Evolutionary conservation across 2,888 invertebrate species (phyloP), one percentile per base, ranked within the genome.

Genomic region (Amphipoea lucens): DNA sequence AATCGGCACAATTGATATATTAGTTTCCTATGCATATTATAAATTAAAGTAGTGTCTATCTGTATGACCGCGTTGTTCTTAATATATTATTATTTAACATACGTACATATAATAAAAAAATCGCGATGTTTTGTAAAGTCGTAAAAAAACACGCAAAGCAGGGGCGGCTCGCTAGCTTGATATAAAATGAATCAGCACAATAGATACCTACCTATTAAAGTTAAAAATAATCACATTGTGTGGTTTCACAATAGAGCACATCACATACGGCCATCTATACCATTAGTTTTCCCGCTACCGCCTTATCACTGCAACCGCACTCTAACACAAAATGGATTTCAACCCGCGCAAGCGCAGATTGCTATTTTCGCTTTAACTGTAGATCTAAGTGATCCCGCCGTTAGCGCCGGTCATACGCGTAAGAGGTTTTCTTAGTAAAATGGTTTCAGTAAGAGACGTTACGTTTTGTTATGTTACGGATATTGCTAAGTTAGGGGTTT

Each of bases 291-390:
- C 72, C 74, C 76, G 86, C 86, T 79, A 65, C 12, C 73, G 51
- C 70, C 54, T 11, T 73, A 69, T 42, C 77, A 87, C 69, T 68
- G 74, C 70, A 74, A 81, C 78, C 84, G 48, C 79, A 84, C 42
- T 23, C 90, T 88, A 86, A 89, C 78, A 88, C 89, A 89, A 92
- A 92, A 92, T 93, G 86, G 89, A 92, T 91, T 91, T 92, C 91
- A 89, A 89, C 88, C 80, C 78, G 83, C 87, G 78, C 88, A 71
- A 76, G 84, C 81, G 86, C 80, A 89, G 88, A 91, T 90, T 89
- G 90, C 90, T 87, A 92, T 93, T 92, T 91, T 92, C 91, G 88
- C 90, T 80, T 83, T 91, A 92, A 91, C 92, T 91, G 91, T 92
- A 89, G 79, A 82, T 85, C 78, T 85, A 86, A 79, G 85, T 76